Conservation (phyloP, 2,113 vertebrate species). For the Delphinapterus leucas region DNA sequence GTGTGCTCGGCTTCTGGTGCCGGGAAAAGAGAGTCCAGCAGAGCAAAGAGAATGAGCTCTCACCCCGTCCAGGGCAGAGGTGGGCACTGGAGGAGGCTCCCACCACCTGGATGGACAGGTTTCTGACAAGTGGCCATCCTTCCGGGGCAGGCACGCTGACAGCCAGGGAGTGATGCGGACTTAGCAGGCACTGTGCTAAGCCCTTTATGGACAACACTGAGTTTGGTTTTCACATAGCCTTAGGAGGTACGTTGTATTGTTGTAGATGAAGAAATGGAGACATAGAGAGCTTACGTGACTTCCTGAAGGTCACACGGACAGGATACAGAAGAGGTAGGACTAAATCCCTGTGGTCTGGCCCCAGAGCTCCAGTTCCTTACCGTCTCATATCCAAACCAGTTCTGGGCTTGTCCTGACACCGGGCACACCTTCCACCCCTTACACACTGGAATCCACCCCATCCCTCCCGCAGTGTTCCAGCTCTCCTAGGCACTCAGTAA, state of each 20-base stretch:
- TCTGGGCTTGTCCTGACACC: not conserved
- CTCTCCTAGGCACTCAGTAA: fast-evolving
- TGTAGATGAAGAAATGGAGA: not conserved
- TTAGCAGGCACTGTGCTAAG: not conserved
- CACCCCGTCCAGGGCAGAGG: not conserved
- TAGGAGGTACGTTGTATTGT: not conserved
- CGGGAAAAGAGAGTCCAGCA: not conserved
- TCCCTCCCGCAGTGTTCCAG: not conserved
- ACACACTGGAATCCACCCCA: not conserved
- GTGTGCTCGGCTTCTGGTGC: not conserved
- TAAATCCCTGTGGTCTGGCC: fast-evolving
- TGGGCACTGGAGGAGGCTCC: not conserved
- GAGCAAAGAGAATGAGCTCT: not conserved
- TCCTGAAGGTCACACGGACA: not conserved
- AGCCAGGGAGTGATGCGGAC: not conserved
- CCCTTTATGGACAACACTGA: no score
- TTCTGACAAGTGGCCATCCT: not conserved
- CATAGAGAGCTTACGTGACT: not conserved
- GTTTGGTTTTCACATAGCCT: not conserved
- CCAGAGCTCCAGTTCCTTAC: not conserved
- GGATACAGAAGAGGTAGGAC: not conserved
- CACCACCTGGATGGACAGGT: not conserved
- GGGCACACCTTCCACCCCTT: fast-evolving
- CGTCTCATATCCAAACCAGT: no score
- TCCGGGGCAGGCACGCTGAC: not conserved